A percentile compares a stretch with the other conserved stretches of the same genome.
phyloP scores from a whole-genome alignment of 2,113 vertebrate genomes.

The Sinocyclocheilus anophthalmus region DNA sequence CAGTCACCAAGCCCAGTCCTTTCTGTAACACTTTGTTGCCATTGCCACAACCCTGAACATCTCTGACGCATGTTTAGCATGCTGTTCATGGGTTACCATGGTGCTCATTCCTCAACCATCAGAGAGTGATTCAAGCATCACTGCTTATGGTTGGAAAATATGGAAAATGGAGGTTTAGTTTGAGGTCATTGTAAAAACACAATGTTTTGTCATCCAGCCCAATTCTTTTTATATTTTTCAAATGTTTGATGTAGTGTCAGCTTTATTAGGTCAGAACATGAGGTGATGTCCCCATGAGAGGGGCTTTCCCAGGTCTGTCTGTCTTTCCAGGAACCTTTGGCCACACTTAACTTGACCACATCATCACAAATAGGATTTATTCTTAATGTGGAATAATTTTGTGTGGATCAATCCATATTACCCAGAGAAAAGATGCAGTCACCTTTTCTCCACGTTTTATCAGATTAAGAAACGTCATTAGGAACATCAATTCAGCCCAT shows the following conservation, averaged over 20 bases:
- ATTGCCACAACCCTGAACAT: not conserved
- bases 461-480: not conserved
- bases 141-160: not conserved
- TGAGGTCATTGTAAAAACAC: slow-evolving; percentile 8
- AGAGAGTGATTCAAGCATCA: slow-evolving; percentile 5
- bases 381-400: not conserved
- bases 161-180: not conserved
- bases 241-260: not conserved
- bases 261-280: not conserved
- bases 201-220: not conserved
- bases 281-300: not conserved
- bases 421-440: not conserved
- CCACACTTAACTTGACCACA: not conserved
- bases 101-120: not conserved
- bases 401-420: not conserved
- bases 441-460: not conserved
- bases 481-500: not conserved
- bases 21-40: not conserved
- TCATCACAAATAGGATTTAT: not conserved
- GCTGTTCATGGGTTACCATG: slow-evolving; percentile 11
- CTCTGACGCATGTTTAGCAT: slow-evolving; percentile 10
- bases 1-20: not conserved
- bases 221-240: not conserved
- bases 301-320: not conserved
- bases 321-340: slow-evolving; percentile 20